These are phyloP conservation scores for Muschampia plurimacula DNA, from an alignment of 2,888 invertebrate species.

Conservation along the genomic window DNA sequence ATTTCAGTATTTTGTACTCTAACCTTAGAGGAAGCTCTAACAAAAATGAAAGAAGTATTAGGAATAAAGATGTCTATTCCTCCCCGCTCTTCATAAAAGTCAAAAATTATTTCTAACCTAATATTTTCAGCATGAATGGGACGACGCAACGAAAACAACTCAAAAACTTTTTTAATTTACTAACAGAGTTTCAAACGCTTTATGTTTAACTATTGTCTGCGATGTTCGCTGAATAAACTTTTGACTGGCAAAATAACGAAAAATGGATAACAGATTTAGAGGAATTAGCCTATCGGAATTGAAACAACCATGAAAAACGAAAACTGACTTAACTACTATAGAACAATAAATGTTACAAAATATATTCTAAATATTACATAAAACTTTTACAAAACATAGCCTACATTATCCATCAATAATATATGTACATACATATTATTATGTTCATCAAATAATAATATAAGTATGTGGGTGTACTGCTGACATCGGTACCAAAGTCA, in stretches of 20 bases:
- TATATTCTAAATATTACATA: not conserved
- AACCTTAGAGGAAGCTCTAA: too few species aligned
- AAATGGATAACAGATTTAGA: constrained; percentile 39
- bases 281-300: constrained; percentile 36
- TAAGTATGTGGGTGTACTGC: too few species aligned
- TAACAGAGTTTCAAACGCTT: constrained; percentile 38
- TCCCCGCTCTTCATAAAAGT: not conserved
- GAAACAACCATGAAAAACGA: constrained; percentile 32
- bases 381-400: not conserved
- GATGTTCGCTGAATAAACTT: constrained; percentile 39
- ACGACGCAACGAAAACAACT: constrained; percentile 22
- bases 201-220: constrained; percentile 40
- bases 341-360: not conserved
- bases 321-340: constrained; percentile 15
- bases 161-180: constrained; percentile 33
- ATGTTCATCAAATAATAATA: too few species aligned
- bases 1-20: too few species aligned
- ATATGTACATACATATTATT: too few species aligned
- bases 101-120: constrained; percentile 9
- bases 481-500: too few species aligned
- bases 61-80: not conserved
- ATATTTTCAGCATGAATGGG: not conserved
- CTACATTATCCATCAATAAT: too few species aligned
- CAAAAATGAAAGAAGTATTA: not conserved
- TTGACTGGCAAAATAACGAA: constrained; percentile 36